A percentile compares a stretch with the other conserved stretches of the same genome.
Evolutionary conservation across 2,797 vertebrate species (phyloP).

Genomic region (Tympanoctomys barrerae): DNA sequence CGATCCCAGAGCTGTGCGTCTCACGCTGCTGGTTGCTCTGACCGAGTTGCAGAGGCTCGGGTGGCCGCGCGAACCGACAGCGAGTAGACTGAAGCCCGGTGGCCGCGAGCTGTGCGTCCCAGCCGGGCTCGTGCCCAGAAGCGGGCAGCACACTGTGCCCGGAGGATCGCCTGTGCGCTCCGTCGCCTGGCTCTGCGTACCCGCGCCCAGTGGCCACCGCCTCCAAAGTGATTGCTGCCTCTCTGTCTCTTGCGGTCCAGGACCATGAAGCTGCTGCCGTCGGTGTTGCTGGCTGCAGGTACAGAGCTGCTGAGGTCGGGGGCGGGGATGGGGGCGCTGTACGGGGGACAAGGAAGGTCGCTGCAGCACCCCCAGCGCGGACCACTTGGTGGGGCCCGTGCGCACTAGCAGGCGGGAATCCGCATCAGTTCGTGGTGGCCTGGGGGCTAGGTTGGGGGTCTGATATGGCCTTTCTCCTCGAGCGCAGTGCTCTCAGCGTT

Average conservation of each 20-base stretch:
- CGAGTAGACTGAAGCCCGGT: neutral
- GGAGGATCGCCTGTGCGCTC: conserved; percentile 30
- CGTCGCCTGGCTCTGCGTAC: conserved; percentile 9
- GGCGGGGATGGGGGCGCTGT: conserved; percentile 50
- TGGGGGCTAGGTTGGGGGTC: conserved; percentile 4
- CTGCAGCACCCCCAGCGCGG: conserved; percentile 43
- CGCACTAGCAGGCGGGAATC: conserved; percentile 22
- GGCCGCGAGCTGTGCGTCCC: conserved; percentile 24
- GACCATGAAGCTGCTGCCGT: conserved; percentile 83
- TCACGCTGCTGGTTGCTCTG: neutral
- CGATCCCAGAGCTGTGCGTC: conserved; percentile 4
- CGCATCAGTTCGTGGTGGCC: conserved; percentile 2
- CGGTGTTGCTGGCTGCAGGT: conserved; percentile 83
- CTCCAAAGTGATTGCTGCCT: conserved; percentile 70
- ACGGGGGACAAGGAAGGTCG: conserved; percentile 45
- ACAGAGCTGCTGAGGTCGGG: conserved; percentile 29
- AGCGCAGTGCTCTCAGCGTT: conserved; percentile 65
- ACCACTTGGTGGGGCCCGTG: conserved; percentile 82
- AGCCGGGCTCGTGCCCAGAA: conserved; percentile 35
- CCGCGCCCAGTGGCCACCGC: conserved; percentile 62
- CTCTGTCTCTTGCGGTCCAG: neutral
- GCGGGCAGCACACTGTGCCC: conserved; percentile 36
- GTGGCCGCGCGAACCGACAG: neutral
- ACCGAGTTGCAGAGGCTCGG: neutral
- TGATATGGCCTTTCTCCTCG: conserved; percentile 57